Evolutionary conservation across 2,888 invertebrate genomes (phyloP).

Genomic region (Corbicula japonica): DNA sequence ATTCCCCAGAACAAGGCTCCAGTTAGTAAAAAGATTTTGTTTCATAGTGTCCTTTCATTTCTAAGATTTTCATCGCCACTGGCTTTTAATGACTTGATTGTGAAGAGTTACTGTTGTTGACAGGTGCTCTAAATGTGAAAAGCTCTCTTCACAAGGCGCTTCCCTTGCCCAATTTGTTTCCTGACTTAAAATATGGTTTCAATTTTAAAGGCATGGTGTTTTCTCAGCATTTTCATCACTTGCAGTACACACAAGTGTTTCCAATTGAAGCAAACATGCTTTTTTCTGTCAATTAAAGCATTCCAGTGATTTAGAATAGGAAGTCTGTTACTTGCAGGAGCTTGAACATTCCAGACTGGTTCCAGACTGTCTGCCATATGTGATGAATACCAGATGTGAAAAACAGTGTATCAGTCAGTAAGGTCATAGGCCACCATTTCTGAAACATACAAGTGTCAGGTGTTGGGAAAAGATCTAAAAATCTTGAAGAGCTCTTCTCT

Average conservation of each 20-base stretch:
- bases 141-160: no score
- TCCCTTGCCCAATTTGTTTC: constrained; percentile 61
- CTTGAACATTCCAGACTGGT: constrained; percentile 75
- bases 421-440: constrained; percentile 57
- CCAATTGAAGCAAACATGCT: constrained; percentile 61
- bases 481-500: constrained; percentile 33
- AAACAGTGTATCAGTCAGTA: constrained; percentile 67
- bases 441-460: constrained; percentile 69
- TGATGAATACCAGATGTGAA: constrained; percentile 73
- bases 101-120: constrained; percentile 30
- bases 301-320: constrained; percentile 65
- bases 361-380: constrained; percentile 74
- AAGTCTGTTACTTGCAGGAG: constrained; percentile 62
- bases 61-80: no score
- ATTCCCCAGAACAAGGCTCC: no score
- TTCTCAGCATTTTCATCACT: constrained; percentile 65
- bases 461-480: constrained; percentile 46
- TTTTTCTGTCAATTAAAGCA: constrained; percentile 71
- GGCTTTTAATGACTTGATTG: no score
- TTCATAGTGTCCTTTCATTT: no score
- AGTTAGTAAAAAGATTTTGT: no score
- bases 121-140: constrained; percentile 19
- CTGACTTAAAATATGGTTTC: constrained; percentile 62
- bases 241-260: constrained; percentile 67
- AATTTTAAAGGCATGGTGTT: constrained; percentile 63